These are phyloP conservation scores for Meandrusa payeni DNA, from an alignment of 2,888 invertebrate species.

Conservation along the genomic window DNA sequence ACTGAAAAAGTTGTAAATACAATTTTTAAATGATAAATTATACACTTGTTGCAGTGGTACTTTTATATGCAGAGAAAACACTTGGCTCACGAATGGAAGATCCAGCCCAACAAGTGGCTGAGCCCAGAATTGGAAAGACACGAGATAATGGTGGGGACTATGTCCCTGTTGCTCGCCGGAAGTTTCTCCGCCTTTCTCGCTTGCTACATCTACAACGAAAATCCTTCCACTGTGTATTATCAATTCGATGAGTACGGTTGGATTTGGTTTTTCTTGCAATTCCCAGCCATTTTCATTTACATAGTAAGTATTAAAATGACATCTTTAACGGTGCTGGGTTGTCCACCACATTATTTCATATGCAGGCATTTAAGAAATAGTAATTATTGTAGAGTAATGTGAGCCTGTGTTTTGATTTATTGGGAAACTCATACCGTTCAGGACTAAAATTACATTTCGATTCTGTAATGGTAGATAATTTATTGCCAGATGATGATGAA, in stretches of 20 bases:
- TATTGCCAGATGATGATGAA: no score
- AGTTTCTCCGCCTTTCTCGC: slow-evolving; percentile 81
- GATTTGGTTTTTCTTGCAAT: slow-evolving; percentile 84
- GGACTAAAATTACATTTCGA: no score
- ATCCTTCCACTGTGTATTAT: slow-evolving; percentile 84
- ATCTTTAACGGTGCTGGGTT: slow-evolving; percentile 3
- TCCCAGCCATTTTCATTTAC: slow-evolving; percentile 83
- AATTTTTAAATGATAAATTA: no score
- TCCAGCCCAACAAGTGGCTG: slow-evolving; percentile 86
- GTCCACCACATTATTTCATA: no score
- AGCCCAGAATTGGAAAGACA: slow-evolving; percentile 84
- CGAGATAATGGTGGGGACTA: slow-evolving; percentile 83
- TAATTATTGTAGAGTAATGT: no score
- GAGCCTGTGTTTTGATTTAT: no score
- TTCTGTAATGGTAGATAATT: no score
- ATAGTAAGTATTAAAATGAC: slow-evolving; percentile 61
- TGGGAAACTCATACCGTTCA: no score
- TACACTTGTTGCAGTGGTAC: slow-evolving; percentile 84
- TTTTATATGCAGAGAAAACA: slow-evolving; percentile 84
- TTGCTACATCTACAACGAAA: slow-evolving; percentile 85
- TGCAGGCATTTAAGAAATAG: no score
- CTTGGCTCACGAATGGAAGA: slow-evolving; percentile 85
- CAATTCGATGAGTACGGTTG: slow-evolving; percentile 82
- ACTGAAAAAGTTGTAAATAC: no score
- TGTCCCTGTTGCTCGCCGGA: slow-evolving; percentile 79